These are phyloP conservation scores for Dynastes hyllus DNA, from an alignment of 2,888 invertebrate species.

Conservation along the genomic window DNA sequence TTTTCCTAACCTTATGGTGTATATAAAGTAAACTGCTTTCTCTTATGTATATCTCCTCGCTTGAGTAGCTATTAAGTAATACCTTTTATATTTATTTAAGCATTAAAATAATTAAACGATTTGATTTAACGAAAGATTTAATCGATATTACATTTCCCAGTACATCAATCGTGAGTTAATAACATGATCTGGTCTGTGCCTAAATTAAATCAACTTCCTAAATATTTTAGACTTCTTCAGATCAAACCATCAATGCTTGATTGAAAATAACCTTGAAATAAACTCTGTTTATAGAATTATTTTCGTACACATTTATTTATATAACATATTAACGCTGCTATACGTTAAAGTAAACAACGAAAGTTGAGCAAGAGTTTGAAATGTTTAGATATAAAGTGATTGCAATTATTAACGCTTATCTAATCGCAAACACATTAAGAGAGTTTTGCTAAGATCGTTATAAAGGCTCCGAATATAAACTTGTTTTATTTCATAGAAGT, in stretches of 20 bases:
- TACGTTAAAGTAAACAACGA: slow-evolving; percentile 1
- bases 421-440: slow-evolving; percentile 22
- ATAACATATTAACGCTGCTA: neutral
- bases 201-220: too few relatives aligned
- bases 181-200: too few relatives aligned
- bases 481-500: too few relatives aligned
- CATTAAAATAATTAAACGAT: slow-evolving; percentile 1
- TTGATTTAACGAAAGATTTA: neutral
- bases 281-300: neutral
- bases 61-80: neutral
- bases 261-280: neutral
- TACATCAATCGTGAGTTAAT: too few relatives aligned
- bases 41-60: neutral
- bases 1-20: too few relatives aligned
- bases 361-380: neutral
- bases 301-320: slow-evolving; percentile 10
- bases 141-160: too few relatives aligned
- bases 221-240: too few relatives aligned
- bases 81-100: neutral
- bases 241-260: neutral
- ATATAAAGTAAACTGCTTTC: neutral
- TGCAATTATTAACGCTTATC: slow-evolving; percentile 20
- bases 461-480: too few relatives aligned
- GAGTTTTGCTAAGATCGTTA: neutral
- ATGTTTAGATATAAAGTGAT: slow-evolving; percentile 4